Evolutionary conservation across 2,113 vertebrate species (phyloP).

Genomic region (Rhinichthys klamathensis): DNA sequence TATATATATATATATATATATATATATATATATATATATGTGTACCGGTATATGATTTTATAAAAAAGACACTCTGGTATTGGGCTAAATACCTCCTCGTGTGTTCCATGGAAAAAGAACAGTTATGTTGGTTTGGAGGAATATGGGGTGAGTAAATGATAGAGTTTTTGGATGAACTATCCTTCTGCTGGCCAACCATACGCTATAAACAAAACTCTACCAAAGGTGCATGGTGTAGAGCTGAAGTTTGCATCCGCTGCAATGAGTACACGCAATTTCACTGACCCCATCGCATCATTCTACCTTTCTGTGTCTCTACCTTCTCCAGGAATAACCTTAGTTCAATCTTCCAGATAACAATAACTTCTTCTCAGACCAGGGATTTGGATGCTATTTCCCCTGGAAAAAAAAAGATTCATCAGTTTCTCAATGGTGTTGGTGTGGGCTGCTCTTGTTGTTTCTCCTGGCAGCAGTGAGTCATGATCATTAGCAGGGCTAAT

Average conservation of each 20-base stretch:
- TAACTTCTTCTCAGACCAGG: background rate
- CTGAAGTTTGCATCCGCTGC: background rate
- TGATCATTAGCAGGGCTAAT: conserved; percentile 46
- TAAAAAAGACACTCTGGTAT: too few species aligned
- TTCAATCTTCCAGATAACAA: background rate
- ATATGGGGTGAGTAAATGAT: background rate
- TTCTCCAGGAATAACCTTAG: background rate
- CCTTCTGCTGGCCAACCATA: background rate
- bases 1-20: too few species aligned
- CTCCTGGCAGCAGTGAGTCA: conserved; percentile 29
- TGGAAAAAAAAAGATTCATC: conserved; percentile 31
- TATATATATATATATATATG: too few species aligned
- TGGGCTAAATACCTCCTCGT: too few species aligned
- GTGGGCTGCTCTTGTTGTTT: conserved; percentile 17
- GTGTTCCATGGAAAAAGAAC: background rate
- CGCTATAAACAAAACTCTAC: background rate
- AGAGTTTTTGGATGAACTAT: background rate
- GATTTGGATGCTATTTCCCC: conserved; percentile 19
- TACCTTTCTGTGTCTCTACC: background rate
- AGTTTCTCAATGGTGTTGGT: conserved; percentile 4
- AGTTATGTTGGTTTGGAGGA: background rate
- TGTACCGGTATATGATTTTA: too few species aligned
- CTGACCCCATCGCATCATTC: background rate
- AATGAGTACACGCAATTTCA: background rate
- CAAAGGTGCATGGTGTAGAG: background rate